Conservation (phyloP, 1,140 invertebrate species). For the Oryzaephilus surinamensis region DNA sequence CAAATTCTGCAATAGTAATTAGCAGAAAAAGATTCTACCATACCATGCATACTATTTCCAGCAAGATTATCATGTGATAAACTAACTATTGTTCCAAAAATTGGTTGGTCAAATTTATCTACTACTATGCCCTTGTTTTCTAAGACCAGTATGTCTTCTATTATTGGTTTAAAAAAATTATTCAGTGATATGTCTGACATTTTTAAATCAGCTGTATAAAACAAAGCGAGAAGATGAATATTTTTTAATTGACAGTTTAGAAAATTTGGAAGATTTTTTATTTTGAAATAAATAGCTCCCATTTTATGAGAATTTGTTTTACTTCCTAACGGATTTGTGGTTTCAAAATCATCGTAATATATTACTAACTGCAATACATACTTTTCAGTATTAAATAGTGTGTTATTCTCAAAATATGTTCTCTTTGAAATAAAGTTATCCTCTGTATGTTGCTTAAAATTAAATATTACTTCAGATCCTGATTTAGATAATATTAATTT, state of each 20-base stretch:
- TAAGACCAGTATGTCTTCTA: slow-evolving; percentile 8
- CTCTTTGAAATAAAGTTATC: not conserved
- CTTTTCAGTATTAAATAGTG: slow-evolving; percentile 1
- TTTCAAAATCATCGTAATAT: slow-evolving; percentile 13
- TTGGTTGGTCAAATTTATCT: not conserved
- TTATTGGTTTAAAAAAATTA: slow-evolving; percentile 4
- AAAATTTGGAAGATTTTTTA: slow-evolving; percentile 7
- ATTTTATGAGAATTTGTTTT: slow-evolving; percentile 13
- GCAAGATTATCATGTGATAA: slow-evolving; percentile 10
- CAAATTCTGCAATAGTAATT: slow-evolving; percentile 11
- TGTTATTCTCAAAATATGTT: not conserved
- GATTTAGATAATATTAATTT: not conserved
- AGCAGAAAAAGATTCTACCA: slow-evolving; percentile 10
- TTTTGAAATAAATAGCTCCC: slow-evolving; percentile 9
- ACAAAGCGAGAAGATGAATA: slow-evolving; percentile 6
- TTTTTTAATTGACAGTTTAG: slow-evolving; percentile 1
- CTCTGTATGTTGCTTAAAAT: not conserved
- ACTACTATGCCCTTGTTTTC: slow-evolving; percentile 4
- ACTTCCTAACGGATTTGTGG: slow-evolving; percentile 5
- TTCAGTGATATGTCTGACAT: not conserved
- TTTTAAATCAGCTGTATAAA: slow-evolving; percentile 10
- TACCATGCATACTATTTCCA: slow-evolving; percentile 6
- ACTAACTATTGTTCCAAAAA: slow-evolving; percentile 5
- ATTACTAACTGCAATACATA: slow-evolving; percentile 3
- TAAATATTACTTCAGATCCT: not conserved